Percentiles rank a stretch among this genome's conserved stretches.
Evolutionary conservation across 2,113 vertebrate species (phyloP).

Genomic region (Pristiophorus japonicus): DNA sequence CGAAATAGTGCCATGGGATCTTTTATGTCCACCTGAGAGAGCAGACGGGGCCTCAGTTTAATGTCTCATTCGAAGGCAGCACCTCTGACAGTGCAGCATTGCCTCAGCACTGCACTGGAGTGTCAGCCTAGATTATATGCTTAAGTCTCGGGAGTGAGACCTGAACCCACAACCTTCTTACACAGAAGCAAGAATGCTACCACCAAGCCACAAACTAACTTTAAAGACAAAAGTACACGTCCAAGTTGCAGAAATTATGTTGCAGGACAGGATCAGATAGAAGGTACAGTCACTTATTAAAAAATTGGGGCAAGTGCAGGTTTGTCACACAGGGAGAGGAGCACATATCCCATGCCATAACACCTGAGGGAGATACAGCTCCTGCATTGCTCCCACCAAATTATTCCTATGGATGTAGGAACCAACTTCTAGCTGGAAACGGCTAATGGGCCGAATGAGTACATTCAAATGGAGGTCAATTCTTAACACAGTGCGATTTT

Average conservation of each 20-base stretch:
- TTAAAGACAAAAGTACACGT: no score
- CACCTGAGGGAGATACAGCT: not conserved
- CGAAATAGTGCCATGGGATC: not conserved
- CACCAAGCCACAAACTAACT: no score
- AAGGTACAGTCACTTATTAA: not conserved
- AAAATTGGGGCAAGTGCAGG: not conserved
- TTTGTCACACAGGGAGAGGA: not conserved
- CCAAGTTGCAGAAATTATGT: no score
- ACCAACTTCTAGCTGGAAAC: not conserved
- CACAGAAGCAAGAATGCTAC: not conserved
- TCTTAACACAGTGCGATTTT: not conserved
- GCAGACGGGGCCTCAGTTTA: no score
- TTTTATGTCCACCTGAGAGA: not conserved
- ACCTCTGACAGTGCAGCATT: not conserved
- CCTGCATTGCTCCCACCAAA: not conserved
- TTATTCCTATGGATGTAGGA: not conserved
- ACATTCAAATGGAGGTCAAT: not conserved
- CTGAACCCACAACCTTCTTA: not conserved
- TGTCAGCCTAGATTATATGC: not conserved
- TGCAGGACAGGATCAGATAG: not conserved
- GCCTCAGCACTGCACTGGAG: not conserved
- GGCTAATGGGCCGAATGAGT: not conserved
- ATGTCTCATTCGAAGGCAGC: not conserved
- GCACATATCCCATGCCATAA: not conserved
- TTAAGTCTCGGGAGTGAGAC: not conserved